Conservation (phyloP, 2,797 vertebrate species). For the Rhincodon typus region DNA sequence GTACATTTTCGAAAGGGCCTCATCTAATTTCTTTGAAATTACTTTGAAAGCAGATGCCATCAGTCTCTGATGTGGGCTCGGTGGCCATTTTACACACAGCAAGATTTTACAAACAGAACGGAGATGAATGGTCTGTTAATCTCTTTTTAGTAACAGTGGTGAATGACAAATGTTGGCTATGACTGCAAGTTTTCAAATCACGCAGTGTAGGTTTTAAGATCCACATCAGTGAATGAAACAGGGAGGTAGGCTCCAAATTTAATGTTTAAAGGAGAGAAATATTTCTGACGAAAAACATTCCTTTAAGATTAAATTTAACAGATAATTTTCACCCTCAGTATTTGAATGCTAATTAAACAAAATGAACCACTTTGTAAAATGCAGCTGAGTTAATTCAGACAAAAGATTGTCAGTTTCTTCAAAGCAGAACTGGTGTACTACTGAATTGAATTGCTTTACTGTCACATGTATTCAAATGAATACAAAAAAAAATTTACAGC, state of each 20-base stretch:
- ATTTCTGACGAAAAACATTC: background rate
- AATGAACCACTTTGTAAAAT: background rate
- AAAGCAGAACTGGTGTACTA: background rate
- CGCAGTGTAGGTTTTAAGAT: background rate
- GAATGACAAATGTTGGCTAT: background rate
- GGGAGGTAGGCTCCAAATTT: background rate
- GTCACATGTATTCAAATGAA: no score
- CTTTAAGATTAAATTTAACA: background rate
- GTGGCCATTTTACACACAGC: background rate
- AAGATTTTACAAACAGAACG: background rate
- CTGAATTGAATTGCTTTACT: no score
- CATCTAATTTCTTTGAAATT: background rate
- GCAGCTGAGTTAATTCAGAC: background rate
- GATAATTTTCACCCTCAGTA: background rate
- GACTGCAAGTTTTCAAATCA: background rate
- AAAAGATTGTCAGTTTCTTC: background rate
- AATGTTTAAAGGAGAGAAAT: background rate
- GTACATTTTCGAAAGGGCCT: background rate
- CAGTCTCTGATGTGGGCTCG: background rate
- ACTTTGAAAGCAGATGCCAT: background rate
- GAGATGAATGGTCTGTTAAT: constrained; percentile 16
- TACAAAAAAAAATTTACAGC: no score
- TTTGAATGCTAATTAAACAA: background rate
- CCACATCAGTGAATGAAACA: background rate
- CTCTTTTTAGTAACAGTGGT: background rate